Evolutionary conservation across 2,797 vertebrate genomes (phyloP), one percentile per base, ranked within the genome.

Genomic region (Tinamus major): DNA sequence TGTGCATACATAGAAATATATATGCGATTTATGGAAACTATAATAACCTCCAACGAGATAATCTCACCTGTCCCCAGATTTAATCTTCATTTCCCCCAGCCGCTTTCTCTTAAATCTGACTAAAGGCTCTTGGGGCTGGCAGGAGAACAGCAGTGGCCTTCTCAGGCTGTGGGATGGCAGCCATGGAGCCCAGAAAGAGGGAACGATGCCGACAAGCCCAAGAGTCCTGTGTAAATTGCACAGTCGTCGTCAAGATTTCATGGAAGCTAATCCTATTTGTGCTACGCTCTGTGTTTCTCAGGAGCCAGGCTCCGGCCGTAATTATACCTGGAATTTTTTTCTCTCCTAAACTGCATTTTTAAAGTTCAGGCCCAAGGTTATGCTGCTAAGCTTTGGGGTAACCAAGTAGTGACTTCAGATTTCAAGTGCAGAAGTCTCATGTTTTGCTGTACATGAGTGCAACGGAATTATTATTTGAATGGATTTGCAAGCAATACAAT

Each of bases 81-180:
- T 93, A 69, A 93, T 87, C 88, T 97, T 84, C 63, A 91, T 94
- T 95, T 94, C 83, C 80, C 49, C 51, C 31, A 69, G 37, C 16
- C 29, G 10, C 37, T 48, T 87, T 68, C 82, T 79, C 79, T 90
- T 96, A 91, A 91, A 85, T 85, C n/a, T 94, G 56, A 42, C 68
- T 80, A 24, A 90, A 90, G 53, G 41, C 63, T 69, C 39, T 65
- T 27, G 42, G 51, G 58, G 75, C 81, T 89, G 78, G 46, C 81
- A 93, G 89, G 63, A 93, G 92, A 79, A 69, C 84, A 83, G 6
- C 4, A 71, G 70, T 44, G 58, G 39, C 68, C 51, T 81, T 69
- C 63, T 89, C 77, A 71, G 87, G 67, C 87, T 90, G 56, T 23
- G 78, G 96, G 82, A 82, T 85, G 84, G 70, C 77, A 82, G 37